Percentiles rank a stretch among this genome's conserved stretches.
Evolutionary conservation across 2,113 vertebrate species (phyloP).

Genomic region (Trogon surrucura): DNA sequence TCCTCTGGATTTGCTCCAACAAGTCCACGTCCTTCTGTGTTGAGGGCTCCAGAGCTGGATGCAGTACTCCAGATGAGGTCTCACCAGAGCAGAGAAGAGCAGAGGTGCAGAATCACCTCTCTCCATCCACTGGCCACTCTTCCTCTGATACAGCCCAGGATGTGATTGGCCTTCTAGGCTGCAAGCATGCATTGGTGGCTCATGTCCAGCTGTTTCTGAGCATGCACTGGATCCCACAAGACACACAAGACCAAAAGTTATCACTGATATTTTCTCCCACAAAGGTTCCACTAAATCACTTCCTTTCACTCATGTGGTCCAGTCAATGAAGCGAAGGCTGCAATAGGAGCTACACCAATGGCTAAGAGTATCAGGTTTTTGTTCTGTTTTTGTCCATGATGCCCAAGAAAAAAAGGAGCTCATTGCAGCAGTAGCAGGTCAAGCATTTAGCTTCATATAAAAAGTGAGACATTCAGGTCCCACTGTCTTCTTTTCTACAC

Average conservation of each 20-base stretch:
- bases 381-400: not conserved
- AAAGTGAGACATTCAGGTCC: not conserved
- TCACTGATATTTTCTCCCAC: not conserved
- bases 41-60: no score
- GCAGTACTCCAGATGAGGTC: no score
- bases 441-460: not conserved
- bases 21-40: no score
- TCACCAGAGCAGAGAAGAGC: no score
- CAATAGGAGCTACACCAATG: not conserved
- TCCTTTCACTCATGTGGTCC: not conserved
- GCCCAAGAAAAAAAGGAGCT: not conserved
- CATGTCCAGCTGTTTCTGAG: not conserved
- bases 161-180: no score
- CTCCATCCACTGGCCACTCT: no score
- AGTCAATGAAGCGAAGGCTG: rapidly evolving
- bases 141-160: no score
- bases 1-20: no score
- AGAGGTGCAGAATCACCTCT: no score
- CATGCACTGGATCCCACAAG: not conserved
- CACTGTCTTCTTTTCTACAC: not conserved
- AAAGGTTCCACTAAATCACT: not conserved
- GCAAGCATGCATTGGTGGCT: no score
- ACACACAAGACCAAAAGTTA: not conserved
- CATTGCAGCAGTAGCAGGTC: not conserved
- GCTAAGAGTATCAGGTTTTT: not conserved